These are phyloP conservation scores for Alligator mississippiensis DNA, from an alignment of 2,113 vertebrate genomes.

Conservation along the genomic window DNA sequence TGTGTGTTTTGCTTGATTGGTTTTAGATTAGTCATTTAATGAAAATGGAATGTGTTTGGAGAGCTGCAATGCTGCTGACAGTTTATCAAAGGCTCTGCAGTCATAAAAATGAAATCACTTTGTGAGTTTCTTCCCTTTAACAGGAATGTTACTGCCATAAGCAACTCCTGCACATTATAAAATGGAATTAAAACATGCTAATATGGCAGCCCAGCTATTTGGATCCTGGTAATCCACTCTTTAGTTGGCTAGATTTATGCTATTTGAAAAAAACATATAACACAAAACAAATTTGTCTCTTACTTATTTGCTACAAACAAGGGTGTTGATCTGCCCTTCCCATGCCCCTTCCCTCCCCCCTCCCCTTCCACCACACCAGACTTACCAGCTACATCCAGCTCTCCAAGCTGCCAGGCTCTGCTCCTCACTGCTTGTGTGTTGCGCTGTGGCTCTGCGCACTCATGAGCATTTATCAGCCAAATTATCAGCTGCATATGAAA, in stretches of 20 bases:
- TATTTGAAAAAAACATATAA: not conserved
- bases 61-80: slow-evolving; percentile 71
- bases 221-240: not conserved
- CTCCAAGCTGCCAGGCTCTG: too few relatives aligned
- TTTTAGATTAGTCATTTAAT: slow-evolving; percentile 84
- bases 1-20: slow-evolving; percentile 69
- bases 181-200: slow-evolving; percentile 35
- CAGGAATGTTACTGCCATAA: slow-evolving; percentile 43
- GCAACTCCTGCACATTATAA: slow-evolving; percentile 56
- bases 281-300: slow-evolving; percentile 7
- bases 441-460: too few relatives aligned
- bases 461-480: too few relatives aligned
- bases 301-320: not conserved
- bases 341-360: too few relatives aligned
- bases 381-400: too few relatives aligned
- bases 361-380: too few relatives aligned
- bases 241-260: slow-evolving; percentile 55
- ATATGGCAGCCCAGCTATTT: not conserved
- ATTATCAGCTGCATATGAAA: too few relatives aligned
- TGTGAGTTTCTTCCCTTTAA: slow-evolving; percentile 57
- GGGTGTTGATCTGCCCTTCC: too few relatives aligned
- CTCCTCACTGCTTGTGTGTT: too few relatives aligned
- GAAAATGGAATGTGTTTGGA: slow-evolving; percentile 83
- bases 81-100: slow-evolving; percentile 75
- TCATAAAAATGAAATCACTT: slow-evolving; percentile 66